Conservation (phyloP, 2,888 invertebrate species). For the Eulithis prunata region DNA sequence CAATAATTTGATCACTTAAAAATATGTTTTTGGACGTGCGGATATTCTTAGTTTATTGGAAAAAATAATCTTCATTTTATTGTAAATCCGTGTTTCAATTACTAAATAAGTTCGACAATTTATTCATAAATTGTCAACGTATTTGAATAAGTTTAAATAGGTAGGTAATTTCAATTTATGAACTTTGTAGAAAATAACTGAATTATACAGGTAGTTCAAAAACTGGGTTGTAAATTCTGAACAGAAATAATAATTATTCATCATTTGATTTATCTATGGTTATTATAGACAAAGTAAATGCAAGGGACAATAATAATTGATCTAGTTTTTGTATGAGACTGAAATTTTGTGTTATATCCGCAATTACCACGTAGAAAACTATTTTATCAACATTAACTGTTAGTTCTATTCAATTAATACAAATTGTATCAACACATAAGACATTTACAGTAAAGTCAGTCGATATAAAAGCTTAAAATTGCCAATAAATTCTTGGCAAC, state of each 20-base stretch:
- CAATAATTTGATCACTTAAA: constrained; percentile 6
- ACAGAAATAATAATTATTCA: constrained; percentile 15
- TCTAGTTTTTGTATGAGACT: neutral
- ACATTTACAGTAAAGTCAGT: constrained; percentile 28
- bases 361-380: constrained; percentile 7
- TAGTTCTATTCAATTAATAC: constrained; percentile 18
- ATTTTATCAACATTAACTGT: constrained; percentile 19
- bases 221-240: constrained; percentile 25
- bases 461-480: constrained; percentile 21
- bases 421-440: constrained; percentile 13
- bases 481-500: constrained; percentile 25
- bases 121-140: constrained; percentile 48
- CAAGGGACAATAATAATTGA: neutral
- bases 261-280: constrained; percentile 52
- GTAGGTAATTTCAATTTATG: no score
- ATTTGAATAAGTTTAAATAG: constrained; percentile 27
- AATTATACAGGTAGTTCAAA: neutral
- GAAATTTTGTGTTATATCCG: constrained; percentile 24
- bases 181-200: constrained; percentile 9
- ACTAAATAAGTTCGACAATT: constrained; percentile 48
- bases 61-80: neutral
- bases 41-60: constrained; percentile 21
- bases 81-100: neutral
- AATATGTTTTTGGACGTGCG: constrained; percentile 17
- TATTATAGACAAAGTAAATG: constrained; percentile 50